Conservation (phyloP, 1,140 invertebrate genomes). For the Cecropterus lyciades region DNA sequence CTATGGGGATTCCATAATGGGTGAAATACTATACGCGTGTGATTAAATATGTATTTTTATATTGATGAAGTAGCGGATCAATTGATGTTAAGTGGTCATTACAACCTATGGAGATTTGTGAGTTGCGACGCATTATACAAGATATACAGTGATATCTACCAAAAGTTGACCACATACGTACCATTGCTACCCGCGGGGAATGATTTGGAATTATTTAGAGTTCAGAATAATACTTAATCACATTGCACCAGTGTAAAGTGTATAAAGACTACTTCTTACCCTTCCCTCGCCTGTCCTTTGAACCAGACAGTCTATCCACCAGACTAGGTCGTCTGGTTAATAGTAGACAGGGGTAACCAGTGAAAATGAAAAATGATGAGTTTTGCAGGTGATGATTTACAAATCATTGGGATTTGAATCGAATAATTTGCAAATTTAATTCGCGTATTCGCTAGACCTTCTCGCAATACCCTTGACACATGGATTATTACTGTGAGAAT, state of each 20-base stretch:
- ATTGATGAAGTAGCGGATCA: neutral
- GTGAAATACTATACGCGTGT: neutral
- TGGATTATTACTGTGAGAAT: conserved; percentile 14
- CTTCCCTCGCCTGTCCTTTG: too few species aligned
- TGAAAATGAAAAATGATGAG: too few species aligned
- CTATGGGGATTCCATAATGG: neutral
- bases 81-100: neutral
- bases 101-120: neutral
- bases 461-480: conserved; percentile 16
- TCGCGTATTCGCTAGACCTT: conserved; percentile 3
- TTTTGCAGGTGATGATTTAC: too few species aligned
- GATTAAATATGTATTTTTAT: neutral
- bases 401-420: too few species aligned
- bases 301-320: too few species aligned
- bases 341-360: too few species aligned
- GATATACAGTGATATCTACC: neutral
- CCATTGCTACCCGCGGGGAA: too few species aligned
- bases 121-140: neutral
- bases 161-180: neutral
- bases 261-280: too few species aligned
- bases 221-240: too few species aligned
- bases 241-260: too few species aligned
- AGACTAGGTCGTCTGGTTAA: too few species aligned
- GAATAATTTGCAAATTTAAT: conserved; percentile 7
- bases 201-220: too few species aligned